These are phyloP conservation scores for Scaptodrosophila latifasciaeformis DNA, from an alignment of 2,888 invertebrate species.

Conservation along the genomic window DNA sequence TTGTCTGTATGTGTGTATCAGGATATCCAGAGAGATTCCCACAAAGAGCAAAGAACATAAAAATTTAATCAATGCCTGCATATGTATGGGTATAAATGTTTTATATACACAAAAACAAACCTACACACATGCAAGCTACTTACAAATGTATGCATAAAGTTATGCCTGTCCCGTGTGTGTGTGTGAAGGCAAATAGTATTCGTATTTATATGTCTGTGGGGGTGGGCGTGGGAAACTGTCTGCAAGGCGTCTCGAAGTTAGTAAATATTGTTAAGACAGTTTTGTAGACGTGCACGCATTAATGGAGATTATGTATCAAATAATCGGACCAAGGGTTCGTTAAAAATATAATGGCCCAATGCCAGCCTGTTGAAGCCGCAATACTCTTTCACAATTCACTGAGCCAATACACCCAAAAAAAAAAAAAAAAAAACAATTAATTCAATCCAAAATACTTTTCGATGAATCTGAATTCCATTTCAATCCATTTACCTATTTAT, in stretches of 20 bases:
- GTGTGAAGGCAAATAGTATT: slow-evolving; percentile 17
- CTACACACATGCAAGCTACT: neutral
- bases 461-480: too few relatives aligned
- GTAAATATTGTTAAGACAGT: slow-evolving; percentile 39
- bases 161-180: too few relatives aligned
- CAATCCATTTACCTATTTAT: slow-evolving; percentile 16
- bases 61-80: too few relatives aligned
- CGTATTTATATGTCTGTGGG: slow-evolving; percentile 18
- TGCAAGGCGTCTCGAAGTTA: slow-evolving; percentile 32
- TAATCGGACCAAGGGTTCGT: slow-evolving; percentile 43
- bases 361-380: too few relatives aligned
- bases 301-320: slow-evolving; percentile 57
- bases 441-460: too few relatives aligned
- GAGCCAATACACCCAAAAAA: too few relatives aligned
- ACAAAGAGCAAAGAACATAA: too few relatives aligned
- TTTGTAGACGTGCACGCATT: slow-evolving; percentile 47
- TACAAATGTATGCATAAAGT: slow-evolving; percentile 11
- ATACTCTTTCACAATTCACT: too few relatives aligned
- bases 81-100: neutral
- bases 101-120: neutral
- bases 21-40: too few relatives aligned
- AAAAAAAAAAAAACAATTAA: too few relatives aligned
- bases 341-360: too few relatives aligned
- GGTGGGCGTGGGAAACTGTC: slow-evolving; percentile 35
- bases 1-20: too few relatives aligned